Base-by-base conservation (phyloP, 2,797 vertebrate species). In the Aldrovandia affinis region DNA sequence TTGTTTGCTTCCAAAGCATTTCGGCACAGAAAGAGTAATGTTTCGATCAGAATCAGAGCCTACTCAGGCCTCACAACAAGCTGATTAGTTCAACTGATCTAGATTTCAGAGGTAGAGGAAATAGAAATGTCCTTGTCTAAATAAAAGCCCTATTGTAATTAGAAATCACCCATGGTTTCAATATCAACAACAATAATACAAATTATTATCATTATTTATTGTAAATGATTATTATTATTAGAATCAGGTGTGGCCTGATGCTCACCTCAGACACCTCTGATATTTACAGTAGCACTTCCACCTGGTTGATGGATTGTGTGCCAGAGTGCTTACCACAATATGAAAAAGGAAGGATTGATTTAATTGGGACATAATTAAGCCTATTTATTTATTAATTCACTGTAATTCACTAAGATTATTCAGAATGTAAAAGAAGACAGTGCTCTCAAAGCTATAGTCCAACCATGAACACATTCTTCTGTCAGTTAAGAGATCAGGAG, bases 391-490 rank as follows among this genome's bases (percentile, higher is more conserved):
- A 36, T 36, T 36, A 15, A 14, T 70, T 44, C 2, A 14, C 14
- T 25, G 2, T 33, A 33, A n/a, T 33, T 83, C 1, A 78, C 20
- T 44, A 22, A 42, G 15, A 77, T 59, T 5, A 77, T 44, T 28
- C 70, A 50, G 54, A 33, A 50, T 83, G 70, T 47, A 36, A n/a
- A 59, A 77, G 33, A 14, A 75, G 81, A 83, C 42, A 33, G 55
- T 18, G 39, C 28, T 28, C 42, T 47, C 25, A 63, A 42, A n/a
- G 12, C 42, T 44, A 63, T 81, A 4, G n/a, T n/a, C n/a, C 39
- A 55, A 20, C n/a, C 42, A 33, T 20, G 25, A 30, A 25, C 25
- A 36, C 2, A 5, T 1, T 22, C 59, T 61, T 36, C 20, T 79
- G 42, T 47, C 39, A 12, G 22, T 52, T 5, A 50, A 82, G 10